A percentile compares a stretch with the other conserved stretches of the same genome.
Evolutionary conservation across 1,140 invertebrate genomes (phyloP).

Genomic region (Parasteatoda tepidariorum): DNA sequence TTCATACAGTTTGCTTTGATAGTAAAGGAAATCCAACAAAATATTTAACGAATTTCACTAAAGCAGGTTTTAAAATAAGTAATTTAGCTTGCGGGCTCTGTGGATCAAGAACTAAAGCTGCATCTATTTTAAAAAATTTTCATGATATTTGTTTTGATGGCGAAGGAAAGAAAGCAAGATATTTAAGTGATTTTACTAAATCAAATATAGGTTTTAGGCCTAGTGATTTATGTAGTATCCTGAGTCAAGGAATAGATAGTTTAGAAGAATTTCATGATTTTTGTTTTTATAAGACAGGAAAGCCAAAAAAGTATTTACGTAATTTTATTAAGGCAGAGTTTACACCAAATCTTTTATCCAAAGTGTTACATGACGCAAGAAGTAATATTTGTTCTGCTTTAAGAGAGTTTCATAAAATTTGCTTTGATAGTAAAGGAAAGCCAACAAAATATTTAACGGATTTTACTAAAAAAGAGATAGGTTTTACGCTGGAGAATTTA

Average conservation of each 20-base stretch:
- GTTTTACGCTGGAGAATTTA: slow-evolving; percentile 5
- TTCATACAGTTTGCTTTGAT: slow-evolving; percentile 8
- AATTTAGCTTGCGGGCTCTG: not conserved
- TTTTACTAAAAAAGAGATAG: not conserved
- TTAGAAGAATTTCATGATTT: slow-evolving; percentile 26
- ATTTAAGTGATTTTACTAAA: slow-evolving; percentile 13
- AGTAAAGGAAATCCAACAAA: slow-evolving; percentile 14
- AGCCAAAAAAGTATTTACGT: slow-evolving; percentile 20
- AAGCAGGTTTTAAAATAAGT: slow-evolving; percentile 5
- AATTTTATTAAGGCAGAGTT: slow-evolving; percentile 11
- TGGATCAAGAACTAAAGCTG: slow-evolving; percentile 16
- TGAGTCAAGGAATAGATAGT: not conserved
- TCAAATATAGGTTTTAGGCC: not conserved
- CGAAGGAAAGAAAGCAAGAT: slow-evolving; percentile 20
- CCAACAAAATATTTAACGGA: slow-evolving; percentile 11
- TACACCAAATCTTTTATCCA: slow-evolving; percentile 30
- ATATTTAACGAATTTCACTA: slow-evolving; percentile 24
- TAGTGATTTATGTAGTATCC: not conserved
- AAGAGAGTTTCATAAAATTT: slow-evolving; percentile 32
- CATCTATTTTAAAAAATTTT: slow-evolving; percentile 4
- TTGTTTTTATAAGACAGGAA: slow-evolving; percentile 4
- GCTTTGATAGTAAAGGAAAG: slow-evolving; percentile 5
- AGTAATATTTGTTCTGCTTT: slow-evolving; percentile 29
- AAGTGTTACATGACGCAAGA: slow-evolving; percentile 4
- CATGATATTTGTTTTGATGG: slow-evolving; percentile 32